Percentiles rank a stretch among this genome's conserved stretches.
Conservation (phyloP, 2,888 invertebrate genomes). For the Epistrophella euchroma region DNA sequence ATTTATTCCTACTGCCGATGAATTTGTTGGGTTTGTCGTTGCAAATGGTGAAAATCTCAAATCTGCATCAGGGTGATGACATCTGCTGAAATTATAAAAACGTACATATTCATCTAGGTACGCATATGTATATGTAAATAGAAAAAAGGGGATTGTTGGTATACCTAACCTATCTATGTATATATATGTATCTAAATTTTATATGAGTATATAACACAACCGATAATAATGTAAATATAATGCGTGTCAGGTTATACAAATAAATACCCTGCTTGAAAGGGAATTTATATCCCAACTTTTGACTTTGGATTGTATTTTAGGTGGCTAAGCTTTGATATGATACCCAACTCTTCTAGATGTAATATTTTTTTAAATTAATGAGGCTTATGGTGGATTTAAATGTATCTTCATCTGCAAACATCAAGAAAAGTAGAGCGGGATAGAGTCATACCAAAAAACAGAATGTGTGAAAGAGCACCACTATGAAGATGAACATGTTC, state of each 20-base stretch:
- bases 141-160: neutral
- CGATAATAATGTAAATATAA: slow-evolving; percentile 24
- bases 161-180: neutral
- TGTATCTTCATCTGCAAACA: too few species aligned
- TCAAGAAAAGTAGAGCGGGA: too few species aligned
- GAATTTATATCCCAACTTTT: slow-evolving; percentile 48
- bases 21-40: slow-evolving; percentile 74
- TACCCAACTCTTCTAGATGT: slow-evolving; percentile 12
- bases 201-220: slow-evolving; percentile 9
- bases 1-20: slow-evolving; percentile 74
- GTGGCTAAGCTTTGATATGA: slow-evolving; percentile 47
- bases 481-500: too few species aligned
- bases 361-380: slow-evolving; percentile 9
- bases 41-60: slow-evolving; percentile 86
- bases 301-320: slow-evolving; percentile 61
- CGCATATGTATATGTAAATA: neutral
- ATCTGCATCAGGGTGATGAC: slow-evolving; percentile 86
- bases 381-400: too few species aligned
- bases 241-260: slow-evolving; percentile 11
- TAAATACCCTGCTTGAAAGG: slow-evolving; percentile 25
- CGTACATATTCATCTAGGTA: neutral
- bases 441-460: too few species aligned
- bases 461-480: too few species aligned
- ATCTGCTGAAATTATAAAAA: slow-evolving; percentile 82
- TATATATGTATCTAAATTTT: neutral